phyloP scores from a whole-genome alignment of 1,140 invertebrate genomes.

The Brachystomella parvula region DNA sequence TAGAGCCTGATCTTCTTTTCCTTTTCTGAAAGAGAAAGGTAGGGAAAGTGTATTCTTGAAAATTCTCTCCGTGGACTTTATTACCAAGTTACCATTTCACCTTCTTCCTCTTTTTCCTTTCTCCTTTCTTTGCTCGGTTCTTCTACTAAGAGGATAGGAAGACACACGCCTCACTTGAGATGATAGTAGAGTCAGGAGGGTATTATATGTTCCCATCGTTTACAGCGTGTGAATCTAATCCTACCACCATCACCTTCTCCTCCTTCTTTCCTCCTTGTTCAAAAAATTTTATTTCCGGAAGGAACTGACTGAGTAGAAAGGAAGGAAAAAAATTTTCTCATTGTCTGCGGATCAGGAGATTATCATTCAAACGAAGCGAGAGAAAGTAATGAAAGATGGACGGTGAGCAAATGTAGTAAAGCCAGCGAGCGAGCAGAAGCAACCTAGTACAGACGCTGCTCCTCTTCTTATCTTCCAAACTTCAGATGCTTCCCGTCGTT shows the following conservation, averaged over 20 bases:
- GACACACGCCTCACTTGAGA: neutral
- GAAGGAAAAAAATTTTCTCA: neutral
- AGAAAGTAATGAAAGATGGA: conserved; percentile 2
- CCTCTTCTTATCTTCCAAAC: neutral
- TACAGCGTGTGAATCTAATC: neutral
- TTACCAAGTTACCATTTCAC: neutral
- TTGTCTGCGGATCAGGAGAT: conserved; percentile 1
- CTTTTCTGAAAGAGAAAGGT: no score
- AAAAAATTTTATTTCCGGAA: neutral
- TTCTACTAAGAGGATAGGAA: neutral
- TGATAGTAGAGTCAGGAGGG: neutral
- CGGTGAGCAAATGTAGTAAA: no score
- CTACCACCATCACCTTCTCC: neutral
- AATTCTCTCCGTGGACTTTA: neutral
- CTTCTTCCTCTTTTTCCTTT: neutral
- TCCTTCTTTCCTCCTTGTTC: neutral
- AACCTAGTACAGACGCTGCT: neutral
- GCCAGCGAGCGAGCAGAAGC: neutral
- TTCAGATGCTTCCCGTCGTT: neutral
- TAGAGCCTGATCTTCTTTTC: neutral
- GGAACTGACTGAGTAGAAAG: neutral
- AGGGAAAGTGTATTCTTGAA: neutral
- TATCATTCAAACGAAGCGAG: conserved; percentile 10
- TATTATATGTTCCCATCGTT: neutral
- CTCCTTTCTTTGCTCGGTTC: neutral